Evolutionary conservation across 2,888 invertebrate genomes (phyloP), one percentile per base, ranked within the genome.

Genomic region (Ligdia adustata): DNA sequence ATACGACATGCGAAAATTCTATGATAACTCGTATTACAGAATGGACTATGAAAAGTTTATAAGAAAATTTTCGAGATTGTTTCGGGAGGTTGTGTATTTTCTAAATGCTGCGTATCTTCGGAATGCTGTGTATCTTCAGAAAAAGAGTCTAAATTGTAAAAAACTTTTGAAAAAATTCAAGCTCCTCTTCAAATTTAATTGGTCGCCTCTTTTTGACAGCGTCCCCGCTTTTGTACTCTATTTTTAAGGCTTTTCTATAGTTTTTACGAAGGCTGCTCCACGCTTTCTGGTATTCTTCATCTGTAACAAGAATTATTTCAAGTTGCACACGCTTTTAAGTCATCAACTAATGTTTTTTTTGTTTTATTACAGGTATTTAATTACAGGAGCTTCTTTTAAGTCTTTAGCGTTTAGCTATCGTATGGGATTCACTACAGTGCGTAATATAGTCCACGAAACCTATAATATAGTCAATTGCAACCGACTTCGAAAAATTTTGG

Each of bases 1-100:
- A 34, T 43, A 43, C 34, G 39, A 50, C 50, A 11, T 39, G n/a
- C 39, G 31, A 44, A 44, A 39, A 40, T 44, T 16, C 5, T 16
- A 16, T 16, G 16, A 16, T 16, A n/a, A n/a, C n/a, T n/a, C n/a
- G n/a, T 16, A 16, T 16, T 16, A 16, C 22, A 42, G 38, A 42
- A 38, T 48, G 48, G 33, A 33, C 28, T 42, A 48, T 33, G 38
- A 42, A 15, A 16, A 16, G 16, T 16, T 16, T 16, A 3, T 4
- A 16, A 16, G 5, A 3, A 4, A 4, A 16, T 6, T 7, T 18
- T 6, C 4, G 5, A 18, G 18, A 18, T 6, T 6, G 7, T 18
- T 6, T 18, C 7, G 3, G 5, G 5, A 16, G 5, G 3, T 16
- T 16, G 5, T 16, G 3, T 4, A 16, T 34, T 27, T 27, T 39